Evolutionary conservation across 2,113 vertebrate genomes (phyloP).

Genomic region (Callithrix jacchus): DNA sequence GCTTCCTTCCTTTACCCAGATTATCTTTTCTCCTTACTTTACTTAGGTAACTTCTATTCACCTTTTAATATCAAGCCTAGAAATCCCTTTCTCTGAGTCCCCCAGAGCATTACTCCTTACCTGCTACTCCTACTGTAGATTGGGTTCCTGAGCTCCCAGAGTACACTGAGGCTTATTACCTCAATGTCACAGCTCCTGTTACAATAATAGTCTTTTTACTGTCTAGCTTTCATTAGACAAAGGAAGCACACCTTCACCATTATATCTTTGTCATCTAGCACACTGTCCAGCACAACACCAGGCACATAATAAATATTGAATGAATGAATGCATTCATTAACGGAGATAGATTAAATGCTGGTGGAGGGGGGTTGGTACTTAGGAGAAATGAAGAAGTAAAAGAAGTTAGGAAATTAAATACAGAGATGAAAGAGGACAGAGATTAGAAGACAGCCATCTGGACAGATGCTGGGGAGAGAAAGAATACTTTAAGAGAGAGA

Average conservation of each 20-base stretch:
- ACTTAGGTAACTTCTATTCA: background rate
- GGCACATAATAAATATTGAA: background rate
- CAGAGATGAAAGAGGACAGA: background rate
- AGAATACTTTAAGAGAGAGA: background rate
- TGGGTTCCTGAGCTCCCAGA: background rate
- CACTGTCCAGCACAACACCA: background rate
- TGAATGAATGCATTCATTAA: conserved; percentile 45
- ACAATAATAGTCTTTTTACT: background rate
- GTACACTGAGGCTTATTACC: background rate
- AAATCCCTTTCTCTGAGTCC: background rate
- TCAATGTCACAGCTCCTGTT: background rate
- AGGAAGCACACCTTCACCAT: background rate
- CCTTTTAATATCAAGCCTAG: background rate
- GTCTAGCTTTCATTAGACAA: background rate
- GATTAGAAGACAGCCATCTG: background rate
- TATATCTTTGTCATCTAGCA: background rate
- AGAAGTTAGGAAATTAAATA: background rate
- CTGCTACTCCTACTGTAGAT: background rate
- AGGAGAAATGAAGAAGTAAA: background rate
- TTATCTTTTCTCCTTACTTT: conserved; percentile 1
- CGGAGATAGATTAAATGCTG: background rate
- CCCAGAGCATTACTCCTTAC: background rate
- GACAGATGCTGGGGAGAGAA: background rate
- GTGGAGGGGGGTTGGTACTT: background rate
- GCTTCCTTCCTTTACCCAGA: conserved; percentile 10